Evolutionary conservation across 2,888 invertebrate genomes (phyloP).

Genomic region (Cheilosia variabilis): DNA sequence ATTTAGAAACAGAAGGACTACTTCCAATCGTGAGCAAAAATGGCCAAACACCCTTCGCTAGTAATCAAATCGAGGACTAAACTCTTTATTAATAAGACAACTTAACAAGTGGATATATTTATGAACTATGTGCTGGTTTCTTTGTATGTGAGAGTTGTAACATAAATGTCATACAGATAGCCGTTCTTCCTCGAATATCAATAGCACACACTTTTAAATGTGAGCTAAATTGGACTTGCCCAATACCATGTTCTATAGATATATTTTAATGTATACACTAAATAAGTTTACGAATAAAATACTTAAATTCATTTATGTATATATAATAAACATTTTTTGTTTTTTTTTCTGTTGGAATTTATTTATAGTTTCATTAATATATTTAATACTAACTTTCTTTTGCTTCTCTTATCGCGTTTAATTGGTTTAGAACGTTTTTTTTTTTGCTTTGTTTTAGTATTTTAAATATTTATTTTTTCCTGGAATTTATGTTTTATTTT

Average conservation of each 20-base stretch:
- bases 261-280: slow-evolving; percentile 69
- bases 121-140: no score
- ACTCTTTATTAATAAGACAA: no score
- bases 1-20: no score
- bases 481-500: slow-evolving; percentile 40
- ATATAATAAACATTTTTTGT: slow-evolving; percentile 72
- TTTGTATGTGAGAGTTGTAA: no score
- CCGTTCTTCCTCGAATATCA: neutral
- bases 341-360: slow-evolving; percentile 75
- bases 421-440: slow-evolving; percentile 45
- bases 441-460: slow-evolving; percentile 19
- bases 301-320: slow-evolving; percentile 70
- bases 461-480: slow-evolving; percentile 48
- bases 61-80: no score
- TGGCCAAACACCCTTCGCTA: no score
- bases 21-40: no score
- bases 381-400: slow-evolving; percentile 69
- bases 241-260: slow-evolving; percentile 76
- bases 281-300: slow-evolving; percentile 72
- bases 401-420: slow-evolving; percentile 43
- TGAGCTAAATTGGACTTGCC: slow-evolving; percentile 72
- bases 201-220: neutral
- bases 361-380: slow-evolving; percentile 69
- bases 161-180: neutral
- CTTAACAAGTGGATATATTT: no score